Base-by-base conservation (phyloP, 2,797 vertebrate genomes). In the Taenioides sp. region DNA sequence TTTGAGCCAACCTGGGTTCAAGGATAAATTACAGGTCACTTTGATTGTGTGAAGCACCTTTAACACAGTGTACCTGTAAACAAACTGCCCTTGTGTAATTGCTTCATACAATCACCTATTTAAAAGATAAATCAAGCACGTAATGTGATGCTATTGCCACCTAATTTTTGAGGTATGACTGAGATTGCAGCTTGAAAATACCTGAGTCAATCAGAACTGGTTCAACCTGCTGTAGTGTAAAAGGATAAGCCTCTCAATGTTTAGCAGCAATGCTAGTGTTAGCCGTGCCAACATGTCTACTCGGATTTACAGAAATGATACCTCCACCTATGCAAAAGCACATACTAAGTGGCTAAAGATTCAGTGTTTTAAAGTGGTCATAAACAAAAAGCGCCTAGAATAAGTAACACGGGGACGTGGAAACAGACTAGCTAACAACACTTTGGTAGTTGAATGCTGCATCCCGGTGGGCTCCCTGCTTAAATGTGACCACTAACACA, bases 161-260 rank as follows among this genome's bases (percentile, higher is more conserved):
- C 18, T 37, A 16, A n/a, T 9, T 37, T 59, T 18, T 0, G 7
- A 11, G 14, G 4, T 16, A 12, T 66, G 3, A 18, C 65, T 68
- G 84, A 77, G 78, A 82, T 85, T 80, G 57, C 57, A 23, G 7
- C 57, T 75, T 78, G 28, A 47, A 37, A 62, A 49, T 72, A 74
- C 75, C 76, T 60, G 70, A 61, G 55, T 75, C n/a, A 62, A 68
- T 16, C 59, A 63, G 18, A 40, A 83, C 80, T 67, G 77, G 86
- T 84, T 69, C 23, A 74, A 89, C 88, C 87, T 76, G 86, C 72
- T 64, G 10, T 54, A 70, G 65, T 40, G 50, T 34, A 4, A 23
- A 69, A 68, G 27, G 85, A 87, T 89, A 88, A 89, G 77, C 85
- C 16, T 70, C 11, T 74, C 27, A 23, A 3, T 4, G 43, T 75